Evolutionary conservation across 2,113 vertebrate genomes (phyloP).

Genomic region (Paedocypris sp.): DNA sequence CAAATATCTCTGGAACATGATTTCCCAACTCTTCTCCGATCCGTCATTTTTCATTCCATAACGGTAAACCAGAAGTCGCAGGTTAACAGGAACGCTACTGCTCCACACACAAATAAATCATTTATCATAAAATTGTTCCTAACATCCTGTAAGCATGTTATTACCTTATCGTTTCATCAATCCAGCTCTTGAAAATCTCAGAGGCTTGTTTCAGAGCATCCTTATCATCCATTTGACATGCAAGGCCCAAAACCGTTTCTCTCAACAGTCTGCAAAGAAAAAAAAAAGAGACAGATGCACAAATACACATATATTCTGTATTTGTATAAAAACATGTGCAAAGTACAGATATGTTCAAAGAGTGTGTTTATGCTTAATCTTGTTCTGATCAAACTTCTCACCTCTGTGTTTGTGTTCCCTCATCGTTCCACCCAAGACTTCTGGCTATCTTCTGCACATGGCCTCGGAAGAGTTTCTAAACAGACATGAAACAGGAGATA

Average conservation of each 20-base stretch:
- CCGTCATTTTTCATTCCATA: constrained; percentile 84
- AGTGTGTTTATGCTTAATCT: too few species aligned
- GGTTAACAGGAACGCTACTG: constrained; percentile 70
- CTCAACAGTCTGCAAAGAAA: constrained; percentile 71
- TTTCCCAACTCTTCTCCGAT: constrained; percentile 63
- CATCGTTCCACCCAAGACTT: constrained; percentile 63
- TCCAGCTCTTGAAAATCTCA: constrained; percentile 65
- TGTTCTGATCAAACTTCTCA: neutral
- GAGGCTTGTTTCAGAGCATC: constrained; percentile 59
- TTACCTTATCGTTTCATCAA: constrained; percentile 45
- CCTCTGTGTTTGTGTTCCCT: constrained; percentile 55
- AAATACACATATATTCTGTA: neutral
- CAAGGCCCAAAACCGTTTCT: constrained; percentile 67
- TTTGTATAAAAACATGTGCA: neutral
- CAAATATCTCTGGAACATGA: constrained; percentile 72
- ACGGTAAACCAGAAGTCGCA: constrained; percentile 80
- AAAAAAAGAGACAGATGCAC: neutral
- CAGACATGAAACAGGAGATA: constrained; percentile 16
- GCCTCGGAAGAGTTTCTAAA: constrained; percentile 62
- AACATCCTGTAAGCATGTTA: neutral
- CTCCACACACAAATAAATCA: constrained; percentile 14
- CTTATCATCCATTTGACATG: constrained; percentile 69
- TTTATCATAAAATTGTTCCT: neutral
- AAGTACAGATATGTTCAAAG: too few species aligned
- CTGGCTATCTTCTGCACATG: constrained; percentile 60